Evolutionary conservation across 2,113 vertebrate species (phyloP), one percentile per base, ranked within the genome.

Genomic region (Erinaceus europaeus): DNA sequence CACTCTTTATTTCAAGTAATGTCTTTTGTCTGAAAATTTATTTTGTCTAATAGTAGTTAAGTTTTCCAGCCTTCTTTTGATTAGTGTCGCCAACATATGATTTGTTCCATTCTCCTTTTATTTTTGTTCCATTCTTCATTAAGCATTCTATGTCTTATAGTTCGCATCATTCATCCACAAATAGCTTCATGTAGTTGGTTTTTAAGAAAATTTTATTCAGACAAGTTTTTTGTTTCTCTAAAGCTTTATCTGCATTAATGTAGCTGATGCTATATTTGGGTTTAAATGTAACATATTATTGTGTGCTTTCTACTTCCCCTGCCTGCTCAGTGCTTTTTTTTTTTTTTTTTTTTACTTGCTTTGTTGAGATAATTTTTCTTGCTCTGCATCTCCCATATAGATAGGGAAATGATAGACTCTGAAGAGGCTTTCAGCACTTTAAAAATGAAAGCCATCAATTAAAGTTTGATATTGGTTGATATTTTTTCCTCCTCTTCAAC

Each of bases 81-180:
- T 75, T 36, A 53, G 48, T 46, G 64, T 64, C 79, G 84, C 15
- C 18, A 65, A 84, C 57, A 9, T 71, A 34, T 59, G 21, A 72
- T 75, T 84, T 87, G 48, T 84, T 94, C 53, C 9, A 42, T 67
- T 84, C 46, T n/a, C n/a, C n/a, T n/a, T n/a, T n/a, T n/a, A n/a
- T n/a, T n/a, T n/a, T n/a, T n/a, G n/a, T n/a, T n/a, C n/a, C n/a
- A n/a, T n/a, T n/a, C n/a, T n/a, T n/a, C n/a, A n/a, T n/a, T n/a
- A n/a, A n/a, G n/a, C n/a, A n/a, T n/a, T n/a, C n/a, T n/a, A n/a
- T n/a, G n/a, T n/a, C n/a, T n/a, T n/a, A n/a, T n/a, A n/a, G n/a
- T n/a, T n/a, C n/a, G n/a, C n/a, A n/a, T n/a, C n/a, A n/a, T n/a
- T n/a, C n/a, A n/a, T n/a, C n/a, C n/a, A n/a, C n/a, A n/a, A 57